Conservation (phyloP, 1,140 invertebrate species). For the Cyclina sinensis region DNA sequence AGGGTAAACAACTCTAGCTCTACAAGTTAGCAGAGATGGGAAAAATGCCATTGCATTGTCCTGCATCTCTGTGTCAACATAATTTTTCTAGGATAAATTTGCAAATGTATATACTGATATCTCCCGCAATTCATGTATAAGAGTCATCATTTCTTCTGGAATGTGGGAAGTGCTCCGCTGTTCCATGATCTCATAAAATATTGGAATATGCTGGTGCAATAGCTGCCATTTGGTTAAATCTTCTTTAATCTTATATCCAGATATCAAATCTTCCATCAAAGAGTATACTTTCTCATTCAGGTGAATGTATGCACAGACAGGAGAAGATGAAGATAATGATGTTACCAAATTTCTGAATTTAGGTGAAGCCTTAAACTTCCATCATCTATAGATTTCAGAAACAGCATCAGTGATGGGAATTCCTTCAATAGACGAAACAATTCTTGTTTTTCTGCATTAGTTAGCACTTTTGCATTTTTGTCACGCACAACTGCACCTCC, state of each 20-base stretch:
- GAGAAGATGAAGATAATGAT: conserved; percentile 49
- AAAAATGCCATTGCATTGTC: conserved; percentile 29
- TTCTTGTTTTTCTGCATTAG: too few species aligned
- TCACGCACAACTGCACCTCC: too few species aligned
- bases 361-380: too few species aligned
- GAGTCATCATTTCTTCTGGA: background rate
- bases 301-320: conserved; percentile 43
- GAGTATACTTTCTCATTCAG: background rate
- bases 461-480: too few species aligned
- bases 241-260: background rate
- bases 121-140: conserved; percentile 31
- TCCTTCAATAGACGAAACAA: too few species aligned
- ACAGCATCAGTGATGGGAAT: too few species aligned
- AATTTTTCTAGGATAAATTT: background rate
- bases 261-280: background rate
- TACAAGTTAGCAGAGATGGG: conserved; percentile 19
- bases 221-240: conserved; percentile 15
- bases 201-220: conserved; percentile 31
- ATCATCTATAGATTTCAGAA: too few species aligned
- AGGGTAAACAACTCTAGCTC: too few species aligned
- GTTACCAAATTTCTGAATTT: too few species aligned
- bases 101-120: conserved; percentile 33
- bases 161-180: background rate
- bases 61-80: background rate
- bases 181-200: conserved; percentile 39